These are phyloP conservation scores for Rattus norvegicus DNA, from an alignment of 2,113 vertebrate genomes.

Conservation along the genomic window GRCr8 NC_086020.1:34022001-34022500, in stretches of 20 bases:
- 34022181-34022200: slow-evolving; percentile 52
- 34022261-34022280: slow-evolving; percentile 19
- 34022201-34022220: slow-evolving; percentile 60
- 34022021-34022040: slow-evolving; percentile 59
- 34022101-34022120: slow-evolving; percentile 60
- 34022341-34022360: slow-evolving; percentile 35
- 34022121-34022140: slow-evolving; percentile 73
- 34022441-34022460: slow-evolving; percentile 57
- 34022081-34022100: slow-evolving; percentile 73
- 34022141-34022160: slow-evolving; percentile 53
- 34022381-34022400: slow-evolving; percentile 55
- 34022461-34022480: slow-evolving; percentile 52
- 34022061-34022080: slow-evolving; percentile 68
- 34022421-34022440: not conserved
- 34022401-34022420: slow-evolving; percentile 27
- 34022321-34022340: slow-evolving; percentile 51
- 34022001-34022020: slow-evolving; percentile 40
- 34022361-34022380: slow-evolving; percentile 31
- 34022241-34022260: slow-evolving; percentile 3
- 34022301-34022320: slow-evolving; percentile 62
- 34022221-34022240: slow-evolving; percentile 58
- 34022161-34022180: slow-evolving; percentile 64
- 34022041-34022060: slow-evolving; percentile 36
- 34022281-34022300: slow-evolving; percentile 31
- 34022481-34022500: slow-evolving; percentile 50